Conservation (phyloP, 2,888 invertebrate species). For the Ptilodon capucinus region DNA sequence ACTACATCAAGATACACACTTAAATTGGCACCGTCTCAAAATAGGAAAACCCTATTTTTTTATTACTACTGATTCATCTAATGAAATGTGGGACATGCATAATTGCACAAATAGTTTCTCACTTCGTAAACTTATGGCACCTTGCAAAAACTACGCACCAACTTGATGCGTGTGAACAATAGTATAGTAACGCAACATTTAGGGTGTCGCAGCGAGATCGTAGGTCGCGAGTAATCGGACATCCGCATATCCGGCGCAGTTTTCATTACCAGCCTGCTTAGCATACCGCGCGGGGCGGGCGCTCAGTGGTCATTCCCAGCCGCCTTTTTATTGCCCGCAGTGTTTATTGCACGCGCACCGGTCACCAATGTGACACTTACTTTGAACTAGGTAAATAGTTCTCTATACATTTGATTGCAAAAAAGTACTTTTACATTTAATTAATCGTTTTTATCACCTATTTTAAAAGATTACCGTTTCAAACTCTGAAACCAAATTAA, state of each 20-base stretch:
- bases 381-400: conserved; percentile 19
- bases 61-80: too few species aligned
- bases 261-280: conserved; percentile 72
- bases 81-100: too few species aligned
- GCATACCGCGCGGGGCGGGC: conserved; percentile 50
- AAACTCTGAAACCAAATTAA: not conserved
- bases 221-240: conserved; percentile 46
- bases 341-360: conserved; percentile 53
- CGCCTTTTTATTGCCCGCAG: conserved; percentile 52
- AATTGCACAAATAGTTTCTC: too few species aligned
- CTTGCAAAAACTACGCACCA: too few species aligned
- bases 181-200: conserved; percentile 11
- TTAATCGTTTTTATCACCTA: not conserved
- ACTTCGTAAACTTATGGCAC: too few species aligned
- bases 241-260: conserved; percentile 53
- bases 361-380: conserved; percentile 48
- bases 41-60: too few species aligned
- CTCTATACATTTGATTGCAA: not conserved
- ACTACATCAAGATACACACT: too few species aligned
- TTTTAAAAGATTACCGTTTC: not conserved
- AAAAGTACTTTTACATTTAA: not conserved
- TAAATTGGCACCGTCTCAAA: too few species aligned
- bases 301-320: conserved; percentile 31
- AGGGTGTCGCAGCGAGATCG: conserved; percentile 36
- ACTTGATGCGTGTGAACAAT: conserved; percentile 4